These are phyloP conservation scores for Tapirus indicus DNA, from an alignment of 2,797 vertebrate species.

Conservation along the genomic window DNA sequence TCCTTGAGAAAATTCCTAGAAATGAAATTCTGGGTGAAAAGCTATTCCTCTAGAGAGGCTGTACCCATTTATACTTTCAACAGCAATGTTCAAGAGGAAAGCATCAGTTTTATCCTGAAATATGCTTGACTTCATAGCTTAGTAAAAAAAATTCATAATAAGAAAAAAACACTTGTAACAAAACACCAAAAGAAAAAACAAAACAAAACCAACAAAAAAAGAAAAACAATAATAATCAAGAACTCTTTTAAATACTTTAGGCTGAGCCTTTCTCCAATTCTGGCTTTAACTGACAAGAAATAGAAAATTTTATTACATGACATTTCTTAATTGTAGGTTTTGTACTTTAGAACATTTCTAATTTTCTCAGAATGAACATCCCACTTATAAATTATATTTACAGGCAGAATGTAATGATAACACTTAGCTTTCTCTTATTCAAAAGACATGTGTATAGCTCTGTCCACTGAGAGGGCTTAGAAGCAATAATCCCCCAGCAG, in stretches of 20 bases:
- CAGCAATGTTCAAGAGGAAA: constrained; percentile 3
- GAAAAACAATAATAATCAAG: not conserved
- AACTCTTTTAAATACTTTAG: not conserved
- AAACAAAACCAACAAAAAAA: not conserved
- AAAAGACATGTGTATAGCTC: constrained; percentile 63
- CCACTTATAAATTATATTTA: constrained; percentile 70
- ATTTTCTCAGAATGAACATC: not conserved
- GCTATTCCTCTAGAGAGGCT: not conserved
- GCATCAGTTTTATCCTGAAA: constrained; percentile 19
- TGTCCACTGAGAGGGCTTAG: not conserved
- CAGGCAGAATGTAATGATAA: constrained; percentile 67
- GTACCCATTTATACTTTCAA: not conserved
- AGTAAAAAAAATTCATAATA: not conserved
- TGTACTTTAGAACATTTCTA: not conserved
- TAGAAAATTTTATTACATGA: not conserved
- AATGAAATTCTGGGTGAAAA: constrained; percentile 29
- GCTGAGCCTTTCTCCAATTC: not conserved
- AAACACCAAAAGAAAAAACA: not conserved
- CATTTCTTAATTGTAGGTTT: constrained; percentile 39
- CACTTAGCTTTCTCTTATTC: constrained; percentile 38
- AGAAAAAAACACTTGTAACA: not conserved
- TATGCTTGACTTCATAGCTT: not conserved
- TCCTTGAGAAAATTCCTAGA: constrained; percentile 26
- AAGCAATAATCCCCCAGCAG: not conserved
- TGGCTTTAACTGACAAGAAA: constrained; percentile 34